phyloP scores from a whole-genome alignment of 2,888 invertebrate genomes.

The Chymomyza fuscimana region DNA sequence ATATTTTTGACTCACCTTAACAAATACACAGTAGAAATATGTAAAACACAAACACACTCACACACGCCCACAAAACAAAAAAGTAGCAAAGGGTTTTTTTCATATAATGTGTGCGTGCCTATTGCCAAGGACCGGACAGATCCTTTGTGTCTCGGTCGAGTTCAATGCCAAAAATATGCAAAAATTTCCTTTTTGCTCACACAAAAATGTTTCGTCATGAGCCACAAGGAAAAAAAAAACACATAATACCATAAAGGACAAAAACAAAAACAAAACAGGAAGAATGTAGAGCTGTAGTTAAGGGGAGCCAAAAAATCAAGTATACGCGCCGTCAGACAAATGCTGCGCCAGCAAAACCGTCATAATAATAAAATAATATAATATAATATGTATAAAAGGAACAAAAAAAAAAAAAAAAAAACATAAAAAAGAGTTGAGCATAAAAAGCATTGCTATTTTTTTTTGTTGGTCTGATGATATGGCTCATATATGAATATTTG shows the following conservation, averaged over 20 bases:
- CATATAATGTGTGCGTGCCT: conserved; percentile 33
- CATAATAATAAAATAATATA: conserved; percentile 1
- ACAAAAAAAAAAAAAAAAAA: conserved; percentile 19
- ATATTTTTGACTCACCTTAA: conserved; percentile 32
- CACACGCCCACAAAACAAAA: not conserved
- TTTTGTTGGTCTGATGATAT: conserved; percentile 36
- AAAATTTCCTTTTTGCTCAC: conserved; percentile 41
- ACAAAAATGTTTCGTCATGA: conserved; percentile 50
- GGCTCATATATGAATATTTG: conserved; percentile 36
- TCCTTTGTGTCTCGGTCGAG: conserved; percentile 22
- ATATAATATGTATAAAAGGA: no score
- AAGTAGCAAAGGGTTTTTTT: conserved; percentile 20
- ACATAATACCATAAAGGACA: conserved; percentile 1
- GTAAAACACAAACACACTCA: not conserved
- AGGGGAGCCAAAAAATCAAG: conserved; percentile 52
- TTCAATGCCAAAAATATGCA: conserved; percentile 72
- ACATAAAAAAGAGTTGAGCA: conserved; percentile 11
- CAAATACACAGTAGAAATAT: not conserved
- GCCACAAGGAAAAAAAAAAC: not conserved
- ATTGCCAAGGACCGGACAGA: not conserved
- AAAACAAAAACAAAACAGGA: conserved; percentile 15
- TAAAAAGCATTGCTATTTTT: conserved; percentile 31
- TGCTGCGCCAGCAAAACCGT: conserved; percentile 13
- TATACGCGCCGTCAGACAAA: conserved; percentile 58
- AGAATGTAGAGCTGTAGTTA: conserved; percentile 30